These are phyloP conservation scores for Diogma glabrata DNA, from an alignment of 2,888 invertebrate species.

Conservation along the genomic window DNA sequence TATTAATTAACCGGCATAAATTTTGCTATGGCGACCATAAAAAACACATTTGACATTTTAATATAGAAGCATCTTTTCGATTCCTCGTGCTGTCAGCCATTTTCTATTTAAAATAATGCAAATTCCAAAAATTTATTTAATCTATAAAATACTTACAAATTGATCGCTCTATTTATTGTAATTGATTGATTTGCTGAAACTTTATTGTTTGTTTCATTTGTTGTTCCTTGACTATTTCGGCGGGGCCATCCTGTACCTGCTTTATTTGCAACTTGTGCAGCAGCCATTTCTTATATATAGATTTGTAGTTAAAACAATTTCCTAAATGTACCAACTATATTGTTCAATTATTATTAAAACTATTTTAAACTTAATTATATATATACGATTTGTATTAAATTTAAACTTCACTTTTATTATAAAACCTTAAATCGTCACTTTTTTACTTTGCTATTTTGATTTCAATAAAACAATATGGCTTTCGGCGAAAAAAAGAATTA, in stretches of 20 bases:
- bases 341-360: no score
- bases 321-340: no score
- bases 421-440: no score
- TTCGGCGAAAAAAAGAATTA: no score
- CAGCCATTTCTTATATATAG: slow-evolving; percentile 1
- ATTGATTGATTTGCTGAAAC: slow-evolving; percentile 43
- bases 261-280: slow-evolving; percentile 40
- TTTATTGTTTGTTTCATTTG: slow-evolving; percentile 38
- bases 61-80: slow-evolving; percentile 11
- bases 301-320: no score
- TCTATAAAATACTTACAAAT: slow-evolving; percentile 49
- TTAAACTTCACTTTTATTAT: no score
- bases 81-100: slow-evolving; percentile 14
- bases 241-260: slow-evolving; percentile 61
- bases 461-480: no score
- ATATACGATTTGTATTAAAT: no score
- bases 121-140: slow-evolving; percentile 9
- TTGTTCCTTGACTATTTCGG: slow-evolving; percentile 44
- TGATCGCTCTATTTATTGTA: slow-evolving; percentile 75
- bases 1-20: no score
- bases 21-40: no score
- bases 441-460: no score
- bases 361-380: no score
- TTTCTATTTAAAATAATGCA: background rate
- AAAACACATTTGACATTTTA: slow-evolving; percentile 1